Base-by-base conservation (phyloP, 1,140 invertebrate genomes). In the Teleopsis dalmanni region DNA sequence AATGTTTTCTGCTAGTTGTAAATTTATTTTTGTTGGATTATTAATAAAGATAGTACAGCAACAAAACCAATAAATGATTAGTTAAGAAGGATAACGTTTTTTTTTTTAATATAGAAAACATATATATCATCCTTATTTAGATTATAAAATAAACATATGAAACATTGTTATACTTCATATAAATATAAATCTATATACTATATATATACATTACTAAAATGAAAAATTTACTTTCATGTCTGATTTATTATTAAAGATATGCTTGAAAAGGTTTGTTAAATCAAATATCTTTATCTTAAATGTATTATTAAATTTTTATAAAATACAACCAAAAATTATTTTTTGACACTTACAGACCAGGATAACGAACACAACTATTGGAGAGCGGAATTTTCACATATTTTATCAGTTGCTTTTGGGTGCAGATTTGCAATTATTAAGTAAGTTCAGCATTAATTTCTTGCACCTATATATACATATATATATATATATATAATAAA, bases 381-480 rank as follows among this genome's bases (percentile, higher is more conserved):
- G 85, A 51, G 88, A 92, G 71, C 76, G 88, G 56, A 93, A 91
- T 72, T 93, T 92, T 74, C 89, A 93, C 73, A 87, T 91, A 58
- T 90, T 93, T 72, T 92, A 92, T 73, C 87, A 91, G 68, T 73
- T 91, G 53, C 73, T 90, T 47, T 79, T 82, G 47, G 84, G 84
- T 50, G 86, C 85, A 40, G 87, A 90, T 67, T 81, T 85, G 21
- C 82, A 84, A 48, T 74, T 88, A 48, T 75, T 87, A 54, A 87
- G 85, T 87, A 74, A 80, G 78, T 78, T 25, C 33, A 18, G n/a
- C n/a, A n/a, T n/a, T n/a, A n/a, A n/a, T n/a, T n/a, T n/a, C n/a
- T n/a, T n/a, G n/a, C n/a, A 26, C 46, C 29, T 19, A 35, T 26
- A 16, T 47, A 3, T 27, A 29, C 31, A 33, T 19, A 23, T 14